A percentile compares a stretch with the other conserved stretches of the same genome.
These are phyloP conservation scores for Ferdinandea cuprea DNA, from an alignment of 2,888 invertebrate species.

Conservation along the genomic window DNA sequence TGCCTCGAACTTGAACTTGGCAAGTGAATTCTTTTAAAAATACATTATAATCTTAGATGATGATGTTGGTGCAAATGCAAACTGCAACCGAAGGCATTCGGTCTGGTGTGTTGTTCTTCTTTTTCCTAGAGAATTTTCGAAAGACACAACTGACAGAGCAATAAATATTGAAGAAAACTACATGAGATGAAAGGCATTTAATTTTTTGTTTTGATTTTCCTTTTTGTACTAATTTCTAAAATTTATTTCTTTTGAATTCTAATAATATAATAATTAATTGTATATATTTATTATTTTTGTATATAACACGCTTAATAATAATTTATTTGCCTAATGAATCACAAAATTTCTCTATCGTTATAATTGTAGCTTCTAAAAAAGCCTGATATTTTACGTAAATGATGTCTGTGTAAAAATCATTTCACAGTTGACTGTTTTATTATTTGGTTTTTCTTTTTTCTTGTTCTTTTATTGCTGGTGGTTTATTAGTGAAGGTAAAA, in stretches of 20 bases:
- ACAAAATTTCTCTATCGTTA: slow-evolving; percentile 57
- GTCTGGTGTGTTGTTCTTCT: slow-evolving; percentile 15
- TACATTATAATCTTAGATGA: slow-evolving; percentile 12
- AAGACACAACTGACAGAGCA: slow-evolving; percentile 53
- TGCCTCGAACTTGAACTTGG: slow-evolving; percentile 81
- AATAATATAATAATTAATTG: slow-evolving; percentile 54
- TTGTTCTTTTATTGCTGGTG: slow-evolving; percentile 9
- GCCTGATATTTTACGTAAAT: slow-evolving; percentile 64
- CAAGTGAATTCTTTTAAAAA: slow-evolving; percentile 52
- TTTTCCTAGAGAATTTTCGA: slow-evolving; percentile 42
- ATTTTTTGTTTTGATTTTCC: slow-evolving; percentile 1
- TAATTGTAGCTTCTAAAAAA: slow-evolving; percentile 71
- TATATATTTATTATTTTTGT: slow-evolving; percentile 43
- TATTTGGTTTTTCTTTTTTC: slow-evolving; percentile 2
- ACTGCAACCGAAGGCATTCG: slow-evolving; percentile 33
- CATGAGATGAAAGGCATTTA: slow-evolving; percentile 33
- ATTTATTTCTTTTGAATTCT: slow-evolving; percentile 55
- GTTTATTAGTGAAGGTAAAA: background rate
- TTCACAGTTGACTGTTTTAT: slow-evolving; percentile 27
- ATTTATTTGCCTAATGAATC: slow-evolving; percentile 71
- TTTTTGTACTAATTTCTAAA: slow-evolving; percentile 50
- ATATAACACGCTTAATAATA: slow-evolving; percentile 57
- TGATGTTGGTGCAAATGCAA: slow-evolving; percentile 3
- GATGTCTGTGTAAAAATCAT: slow-evolving; percentile 23
- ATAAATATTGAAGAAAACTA: slow-evolving; percentile 61